Evolutionary conservation across 2,888 invertebrate species (phyloP), one percentile per base, ranked within the genome.

Genomic region (Pyrrhosoma nymphula): DNA sequence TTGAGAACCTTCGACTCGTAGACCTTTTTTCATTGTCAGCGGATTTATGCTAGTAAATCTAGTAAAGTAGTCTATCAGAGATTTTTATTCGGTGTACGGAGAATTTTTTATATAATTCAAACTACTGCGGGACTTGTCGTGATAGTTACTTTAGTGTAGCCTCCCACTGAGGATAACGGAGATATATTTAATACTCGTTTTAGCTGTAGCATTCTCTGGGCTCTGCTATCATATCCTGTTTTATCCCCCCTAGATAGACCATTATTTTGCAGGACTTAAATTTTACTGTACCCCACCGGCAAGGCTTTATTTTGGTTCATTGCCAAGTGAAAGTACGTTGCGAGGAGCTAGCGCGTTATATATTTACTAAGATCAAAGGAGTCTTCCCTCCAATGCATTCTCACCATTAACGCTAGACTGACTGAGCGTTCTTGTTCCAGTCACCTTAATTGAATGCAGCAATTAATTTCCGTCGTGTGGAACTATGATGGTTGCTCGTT

Each of bases 301-400:
- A 26, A 0, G 16, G 23, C 56, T 23, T 55, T 14, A 30, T 30
- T 16, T 63, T 91, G 91, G 91, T 91, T 63, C 35, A 20, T 39
- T 91, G 91, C 91, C 91, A 91, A 63, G 91, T 91, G 91, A 91
- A 91, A 91, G 91, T 91, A 20, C 91, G 30, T 35, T n/a, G 18
- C 8, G 26, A 8, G 47, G 12, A 39, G 88, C 69, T 6, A 69
- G n/a, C 8, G 4, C 2, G n/a, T n/a, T 26, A 69, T 69, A 26
- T n/a, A 69, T 69, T n/a, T 69, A 69, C n/a, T 26, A n/a, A n/a
- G n/a, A 69, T n/a, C 69, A n/a, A 69, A n/a, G 6, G n/a, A 69
- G 10, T n/a, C 69, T 23, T 26, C n/a, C 69, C 2, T n/a, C 69
- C n/a, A 69, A 69, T 26, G 20, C 20, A 8, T 69, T 23, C 69